Evolutionary conservation across 2,888 invertebrate genomes (phyloP).

Genomic region (Coleophora flavipennella): DNA sequence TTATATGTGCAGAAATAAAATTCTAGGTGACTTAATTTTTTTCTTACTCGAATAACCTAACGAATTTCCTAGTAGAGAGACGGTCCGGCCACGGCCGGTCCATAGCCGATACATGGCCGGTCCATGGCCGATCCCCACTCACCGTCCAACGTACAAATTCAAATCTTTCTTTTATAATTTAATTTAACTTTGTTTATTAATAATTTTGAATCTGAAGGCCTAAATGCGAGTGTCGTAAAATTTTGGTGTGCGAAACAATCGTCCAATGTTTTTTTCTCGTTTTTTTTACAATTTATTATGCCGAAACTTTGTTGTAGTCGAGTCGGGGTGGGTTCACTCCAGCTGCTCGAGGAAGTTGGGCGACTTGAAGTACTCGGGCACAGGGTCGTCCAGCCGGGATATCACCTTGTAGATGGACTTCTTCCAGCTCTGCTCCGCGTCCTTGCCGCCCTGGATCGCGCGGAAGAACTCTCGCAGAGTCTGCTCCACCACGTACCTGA

Average conservation of each 20-base stretch:
- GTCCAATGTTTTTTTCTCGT: slow-evolving; percentile 42
- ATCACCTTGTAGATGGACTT: slow-evolving; percentile 99
- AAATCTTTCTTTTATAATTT: slow-evolving; percentile 60
- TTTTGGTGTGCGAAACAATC: slow-evolving; percentile 73
- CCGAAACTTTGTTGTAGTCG: slow-evolving; percentile 51
- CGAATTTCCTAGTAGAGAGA: slow-evolving; percentile 68
- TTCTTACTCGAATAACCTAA: slow-evolving; percentile 70
- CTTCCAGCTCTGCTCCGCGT: slow-evolving; percentile 99
- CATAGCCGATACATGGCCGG: slow-evolving; percentile 53
- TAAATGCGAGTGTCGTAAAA: slow-evolving; percentile 79
- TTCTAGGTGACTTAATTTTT: slow-evolving; percentile 73
- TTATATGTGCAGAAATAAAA: slow-evolving; percentile 74
- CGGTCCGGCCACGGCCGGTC: slow-evolving; percentile 33
- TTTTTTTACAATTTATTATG: slow-evolving; percentile 38
- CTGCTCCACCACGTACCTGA: slow-evolving; percentile 97
- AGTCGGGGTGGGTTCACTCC: slow-evolving; percentile 77
- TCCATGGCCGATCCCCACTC: slow-evolving; percentile 36
- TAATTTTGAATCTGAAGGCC: slow-evolving; percentile 78
- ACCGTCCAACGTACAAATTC: slow-evolving; percentile 64
- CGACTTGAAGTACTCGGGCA: slow-evolving; percentile 99
- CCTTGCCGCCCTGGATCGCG: slow-evolving; percentile 96
- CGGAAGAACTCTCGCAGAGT: slow-evolving; percentile 99
- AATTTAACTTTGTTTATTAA: slow-evolving; percentile 66
- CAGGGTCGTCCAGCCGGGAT: slow-evolving; percentile 97
- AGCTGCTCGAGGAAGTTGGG: slow-evolving; percentile 99